Base-by-base conservation (phyloP, 2,113 vertebrate genomes). In the Sula dactylatra region DNA sequence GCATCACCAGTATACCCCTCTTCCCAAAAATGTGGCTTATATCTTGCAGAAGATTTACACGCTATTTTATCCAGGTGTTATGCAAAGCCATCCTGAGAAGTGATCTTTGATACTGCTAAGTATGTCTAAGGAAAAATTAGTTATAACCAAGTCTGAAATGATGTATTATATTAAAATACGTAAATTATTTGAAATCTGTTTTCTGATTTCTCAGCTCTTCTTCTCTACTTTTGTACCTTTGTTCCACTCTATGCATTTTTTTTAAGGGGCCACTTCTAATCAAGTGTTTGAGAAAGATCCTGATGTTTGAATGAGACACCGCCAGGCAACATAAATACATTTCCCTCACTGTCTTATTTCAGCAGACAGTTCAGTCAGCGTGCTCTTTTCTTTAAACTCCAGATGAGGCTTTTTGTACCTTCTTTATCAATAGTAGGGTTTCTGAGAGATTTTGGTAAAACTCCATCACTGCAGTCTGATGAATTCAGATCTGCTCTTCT, bases 371-470 rank as follows among this genome's bases (percentile, higher is more conserved):
- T 58, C 61, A 84, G 34, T 50, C 59, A 74, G 36, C 40, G n/a
- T 55, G 18, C 27, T 90, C 64, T 78, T 88, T 83, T 74, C 45
- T 92, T 83, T 52, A 64, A 61, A 84, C 16, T 83, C 40, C 44
- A 84, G 52, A 86, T 74, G 61, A 90, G 26, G 20, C 21, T 49
- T 87, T 78, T 82, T 74, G 38, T 78, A 14, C 36, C 5, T 88
- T 83, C 56, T 86, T 94, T 94, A 50, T 64, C 55, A 91, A 50
- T 64, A 67, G 50, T 44, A 50, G 42, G 31, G 16, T 6, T 92
- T 84, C 86, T 71, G 59, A 78, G 67, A 56, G 20, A 49, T 88
- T 93, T 94, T 74, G 76, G 32, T 93, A 87, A 86, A 95, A 82
- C 61, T 93, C 61, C 31, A n/a, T 90, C 80, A 11, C 32, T 69